A percentile compares a stretch with the other conserved stretches of the same genome.
These are phyloP conservation scores for Actenoides lindsayi DNA, from an alignment of 2,113 vertebrate genomes.

Conservation along the genomic window DNA sequence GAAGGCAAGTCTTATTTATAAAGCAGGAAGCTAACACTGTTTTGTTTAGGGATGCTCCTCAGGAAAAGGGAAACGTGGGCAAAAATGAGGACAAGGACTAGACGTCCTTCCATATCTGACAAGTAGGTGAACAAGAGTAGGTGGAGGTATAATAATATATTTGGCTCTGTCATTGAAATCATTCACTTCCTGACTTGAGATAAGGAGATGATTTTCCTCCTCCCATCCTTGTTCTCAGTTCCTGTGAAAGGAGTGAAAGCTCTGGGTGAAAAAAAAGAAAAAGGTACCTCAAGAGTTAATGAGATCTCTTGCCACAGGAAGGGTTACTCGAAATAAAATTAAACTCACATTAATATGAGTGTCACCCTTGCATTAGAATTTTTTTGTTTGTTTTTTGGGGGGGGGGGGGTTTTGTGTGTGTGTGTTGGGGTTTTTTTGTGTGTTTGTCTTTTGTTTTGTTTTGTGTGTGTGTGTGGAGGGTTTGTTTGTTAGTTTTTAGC, in stretches of 20 bases:
- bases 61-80: not conserved
- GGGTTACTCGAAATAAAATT: not conserved
- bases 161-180: not conserved
- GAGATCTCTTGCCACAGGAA: not conserved
- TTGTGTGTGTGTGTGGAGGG: not conserved
- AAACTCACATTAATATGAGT: not conserved
- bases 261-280: not conserved
- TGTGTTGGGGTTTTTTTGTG: no score
- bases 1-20: not conserved
- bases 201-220: not conserved
- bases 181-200: not conserved
- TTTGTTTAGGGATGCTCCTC: not conserved
- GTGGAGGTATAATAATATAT: not conserved
- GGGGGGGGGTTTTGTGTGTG: no score
- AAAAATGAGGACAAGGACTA: constrained; percentile 30
- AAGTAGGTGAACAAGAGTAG: constrained; percentile 14
- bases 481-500: not conserved
- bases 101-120: not conserved
- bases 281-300: not conserved
- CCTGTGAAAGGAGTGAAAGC: not conserved
- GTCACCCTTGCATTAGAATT: not conserved
- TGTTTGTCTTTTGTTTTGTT: no score
- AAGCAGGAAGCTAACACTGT: not conserved
- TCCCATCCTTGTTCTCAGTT: not conserved
- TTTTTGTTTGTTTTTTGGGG: no score